Evolutionary conservation across 2,113 vertebrate species (phyloP).

Genomic region (Neotoma lepida): DNA sequence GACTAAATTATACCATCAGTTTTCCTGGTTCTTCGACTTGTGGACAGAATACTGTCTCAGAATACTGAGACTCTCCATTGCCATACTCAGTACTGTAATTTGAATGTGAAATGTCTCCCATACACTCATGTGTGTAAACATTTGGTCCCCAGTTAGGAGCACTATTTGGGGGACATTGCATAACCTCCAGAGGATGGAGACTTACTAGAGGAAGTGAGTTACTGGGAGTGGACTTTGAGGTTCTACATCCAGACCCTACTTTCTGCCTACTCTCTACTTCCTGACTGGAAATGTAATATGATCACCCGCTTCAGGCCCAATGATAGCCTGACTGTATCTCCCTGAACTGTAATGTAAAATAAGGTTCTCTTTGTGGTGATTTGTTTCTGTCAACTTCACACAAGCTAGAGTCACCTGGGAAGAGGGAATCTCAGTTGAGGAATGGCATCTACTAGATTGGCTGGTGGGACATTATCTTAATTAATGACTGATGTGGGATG

Average conservation of each 20-base stretch:
- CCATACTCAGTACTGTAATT: background rate
- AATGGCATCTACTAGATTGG: background rate
- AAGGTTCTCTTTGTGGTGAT: background rate
- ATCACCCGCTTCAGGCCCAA: background rate
- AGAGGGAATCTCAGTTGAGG: background rate
- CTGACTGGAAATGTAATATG: background rate
- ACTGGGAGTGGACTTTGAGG: background rate
- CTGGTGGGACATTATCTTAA: background rate
- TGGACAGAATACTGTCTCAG: background rate
- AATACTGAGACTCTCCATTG: background rate
- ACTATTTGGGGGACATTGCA: background rate
- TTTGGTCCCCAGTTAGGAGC: background rate
- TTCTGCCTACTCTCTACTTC: background rate
- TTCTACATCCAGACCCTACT: background rate
- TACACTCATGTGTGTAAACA: background rate
- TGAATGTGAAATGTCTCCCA: background rate
- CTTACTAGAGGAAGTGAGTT: background rate
- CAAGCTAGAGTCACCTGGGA: background rate
- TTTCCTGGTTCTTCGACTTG: background rate
- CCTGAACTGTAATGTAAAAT: background rate
- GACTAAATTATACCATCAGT: background rate
- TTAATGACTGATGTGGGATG: background rate
- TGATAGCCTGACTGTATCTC: background rate
- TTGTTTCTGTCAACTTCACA: background rate
- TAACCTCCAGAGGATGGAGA: background rate